These are phyloP conservation scores for Psix sp. DNA, from an alignment of 1,140 invertebrate species.

Conservation along the genomic window DNA sequence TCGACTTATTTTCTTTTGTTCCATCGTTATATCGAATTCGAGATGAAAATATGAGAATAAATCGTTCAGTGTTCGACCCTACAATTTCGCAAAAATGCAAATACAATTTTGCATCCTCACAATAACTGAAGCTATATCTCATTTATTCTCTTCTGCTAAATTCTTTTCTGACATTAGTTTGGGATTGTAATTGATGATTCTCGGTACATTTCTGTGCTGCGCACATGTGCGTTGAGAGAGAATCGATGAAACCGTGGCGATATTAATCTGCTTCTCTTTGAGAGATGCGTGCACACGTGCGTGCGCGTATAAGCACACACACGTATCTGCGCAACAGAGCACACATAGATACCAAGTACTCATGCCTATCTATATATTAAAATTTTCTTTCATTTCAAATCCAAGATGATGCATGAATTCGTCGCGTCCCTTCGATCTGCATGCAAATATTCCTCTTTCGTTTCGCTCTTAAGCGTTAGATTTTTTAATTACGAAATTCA, in stretches of 20 bases:
- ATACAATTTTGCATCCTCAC: slow-evolving; percentile 25
- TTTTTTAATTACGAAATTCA: slow-evolving; percentile 35
- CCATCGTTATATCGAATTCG: too few relatives aligned
- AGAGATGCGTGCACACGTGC: slow-evolving; percentile 55
- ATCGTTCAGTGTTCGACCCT: background rate
- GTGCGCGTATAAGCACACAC: slow-evolving; percentile 38
- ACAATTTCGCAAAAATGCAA: background rate
- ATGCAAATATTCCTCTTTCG: slow-evolving; percentile 19
- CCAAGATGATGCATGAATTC: slow-evolving; percentile 53
- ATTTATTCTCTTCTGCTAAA: slow-evolving; percentile 54
- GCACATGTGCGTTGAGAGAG: slow-evolving; percentile 51
- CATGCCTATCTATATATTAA: slow-evolving; percentile 54
- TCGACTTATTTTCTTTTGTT: too few relatives aligned
- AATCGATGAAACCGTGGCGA: slow-evolving; percentile 61
- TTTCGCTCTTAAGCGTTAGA: slow-evolving; percentile 17
- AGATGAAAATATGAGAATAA: too few relatives aligned
- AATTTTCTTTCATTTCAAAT: slow-evolving; percentile 57
- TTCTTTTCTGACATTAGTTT: slow-evolving; percentile 60
- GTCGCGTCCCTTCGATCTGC: slow-evolving; percentile 31
- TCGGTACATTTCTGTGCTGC: slow-evolving; percentile 43
- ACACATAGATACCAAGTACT: slow-evolving; percentile 11
- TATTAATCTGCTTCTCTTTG: slow-evolving; percentile 62
- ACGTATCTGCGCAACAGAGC: slow-evolving; percentile 11
- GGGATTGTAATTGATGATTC: slow-evolving; percentile 64
- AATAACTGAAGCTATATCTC: slow-evolving; percentile 37